These are phyloP conservation scores for Australoheros facetus DNA, from an alignment of 2,797 vertebrate genomes.

Conservation along the genomic window DNA sequence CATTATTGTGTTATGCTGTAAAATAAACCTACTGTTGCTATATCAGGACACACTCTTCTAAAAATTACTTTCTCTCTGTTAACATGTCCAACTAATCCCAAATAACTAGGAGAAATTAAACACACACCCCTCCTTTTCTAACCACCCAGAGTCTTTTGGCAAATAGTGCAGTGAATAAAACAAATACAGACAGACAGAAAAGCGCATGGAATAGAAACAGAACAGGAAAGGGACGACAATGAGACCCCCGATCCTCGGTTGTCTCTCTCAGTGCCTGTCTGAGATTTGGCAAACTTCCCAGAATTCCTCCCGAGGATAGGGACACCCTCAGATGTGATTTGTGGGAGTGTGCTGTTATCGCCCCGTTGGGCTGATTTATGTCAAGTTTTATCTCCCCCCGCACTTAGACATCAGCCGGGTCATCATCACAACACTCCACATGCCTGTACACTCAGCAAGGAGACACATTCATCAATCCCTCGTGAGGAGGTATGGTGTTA, in stretches of 20 bases:
- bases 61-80: neutral
- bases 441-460: constrained; percentile 59
- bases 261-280: constrained; percentile 5
- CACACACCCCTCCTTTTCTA: neutral
- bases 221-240: constrained; percentile 13
- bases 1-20: neutral
- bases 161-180: neutral
- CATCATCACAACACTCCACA: constrained; percentile 75
- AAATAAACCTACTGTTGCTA: neutral
- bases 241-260: constrained; percentile 16
- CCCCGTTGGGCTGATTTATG: constrained; percentile 73
- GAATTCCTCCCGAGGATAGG: constrained; percentile 58
- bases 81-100: neutral
- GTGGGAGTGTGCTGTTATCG: constrained; percentile 65
- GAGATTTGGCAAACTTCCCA: constrained; percentile 66
- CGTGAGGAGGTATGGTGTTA: constrained; percentile 67
- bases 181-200: neutral
- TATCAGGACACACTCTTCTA: neutral
- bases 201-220: neutral
- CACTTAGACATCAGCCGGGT: constrained; percentile 73
- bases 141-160: neutral
- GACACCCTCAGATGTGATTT: constrained; percentile 73
- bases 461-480: constrained; percentile 69
- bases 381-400: constrained; percentile 66
- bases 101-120: neutral